Base-by-base conservation (phyloP, 2,888 invertebrate genomes). In the Mesoligia furuncula region DNA sequence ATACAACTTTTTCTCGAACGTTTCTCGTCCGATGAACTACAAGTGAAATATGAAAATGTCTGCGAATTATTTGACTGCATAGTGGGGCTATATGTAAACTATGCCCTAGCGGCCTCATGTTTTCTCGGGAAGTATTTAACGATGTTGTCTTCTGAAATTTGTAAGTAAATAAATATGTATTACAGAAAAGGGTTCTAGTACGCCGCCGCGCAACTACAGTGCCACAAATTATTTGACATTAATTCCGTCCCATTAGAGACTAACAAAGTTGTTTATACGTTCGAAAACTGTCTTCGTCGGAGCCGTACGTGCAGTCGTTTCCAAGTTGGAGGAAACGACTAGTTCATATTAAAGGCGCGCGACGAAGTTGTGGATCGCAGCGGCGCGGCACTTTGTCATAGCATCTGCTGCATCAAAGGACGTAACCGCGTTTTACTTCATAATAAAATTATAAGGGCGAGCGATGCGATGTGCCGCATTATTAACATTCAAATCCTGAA, bases 191-290 rank as follows among this genome's bases (percentile, higher is more conserved):
- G 90, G 84, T 87, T 78, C 83, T 86, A 80, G 76, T 80, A 79
- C 81, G 84, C 83, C 82, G 83, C 80, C 82, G 83, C 81, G 79
- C 77, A 79, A 85, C 83, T 86, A 87, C 83, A 80, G 81, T 77
- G 86, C 88, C 88, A 89, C 87, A 89, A 90, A 90, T 92, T 91
- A 90, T 90, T 89, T 85, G 89, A 90, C 88, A 92, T 92, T 93
- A 91, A 92, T 91, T 91, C 90, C 87, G 90, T 91, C 91, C 90
- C 89, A 90, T 93, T 92, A 91, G 91, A 90, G 90, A 91, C 87
- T 90, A 90, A 91, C 92, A 92, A 92, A 93, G 91, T 93, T 93
- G 92, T 93, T 92, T 93, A 92, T 92, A 91, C 90, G 90, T 92
- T 92, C 89, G 88, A 89, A 90, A 92, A 92, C 89, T 90, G 90